A percentile compares a stretch with the other conserved stretches of the same genome.
phyloP scores from a whole-genome alignment of 2,113 vertebrate genomes.

The Lepus americanus region DNA sequence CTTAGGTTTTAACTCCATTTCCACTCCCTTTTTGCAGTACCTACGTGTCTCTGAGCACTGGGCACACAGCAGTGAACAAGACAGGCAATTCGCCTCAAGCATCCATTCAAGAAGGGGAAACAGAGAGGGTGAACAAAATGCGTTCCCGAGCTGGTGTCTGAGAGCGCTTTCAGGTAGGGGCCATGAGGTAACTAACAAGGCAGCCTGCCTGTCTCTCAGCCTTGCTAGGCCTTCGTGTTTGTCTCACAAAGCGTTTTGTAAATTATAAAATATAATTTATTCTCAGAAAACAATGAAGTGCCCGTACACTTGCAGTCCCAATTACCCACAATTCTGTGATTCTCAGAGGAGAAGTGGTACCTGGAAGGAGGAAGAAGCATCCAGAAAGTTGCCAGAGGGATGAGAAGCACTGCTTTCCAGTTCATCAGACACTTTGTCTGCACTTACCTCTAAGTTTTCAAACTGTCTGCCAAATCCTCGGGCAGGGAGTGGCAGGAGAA shows the following conservation, averaged over 20 bases:
- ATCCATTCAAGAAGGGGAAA: not conserved
- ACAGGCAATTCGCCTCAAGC: not conserved
- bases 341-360: not conserved
- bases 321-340: not conserved
- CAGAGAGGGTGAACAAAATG: not conserved
- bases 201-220: not conserved
- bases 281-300: not conserved
- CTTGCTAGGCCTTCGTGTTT: not conserved
- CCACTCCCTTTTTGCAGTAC: too few relatives aligned
- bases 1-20: too few relatives aligned
- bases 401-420: not conserved
- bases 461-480: not conserved
- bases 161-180: too few relatives aligned
- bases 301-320: not conserved
- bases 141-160: not conserved
- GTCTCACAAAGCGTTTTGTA: not conserved
- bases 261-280: conserved; percentile 26
- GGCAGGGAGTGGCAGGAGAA: not conserved
- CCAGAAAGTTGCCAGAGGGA: accelerated
- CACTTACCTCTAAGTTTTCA: not conserved
- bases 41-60: not conserved
- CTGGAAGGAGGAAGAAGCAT: not conserved
- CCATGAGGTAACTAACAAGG: too few relatives aligned
- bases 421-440: not conserved
- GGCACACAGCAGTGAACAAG: not conserved